phyloP scores from a whole-genome alignment of 2,888 invertebrate species.

The Ophion ventricosus region DNA sequence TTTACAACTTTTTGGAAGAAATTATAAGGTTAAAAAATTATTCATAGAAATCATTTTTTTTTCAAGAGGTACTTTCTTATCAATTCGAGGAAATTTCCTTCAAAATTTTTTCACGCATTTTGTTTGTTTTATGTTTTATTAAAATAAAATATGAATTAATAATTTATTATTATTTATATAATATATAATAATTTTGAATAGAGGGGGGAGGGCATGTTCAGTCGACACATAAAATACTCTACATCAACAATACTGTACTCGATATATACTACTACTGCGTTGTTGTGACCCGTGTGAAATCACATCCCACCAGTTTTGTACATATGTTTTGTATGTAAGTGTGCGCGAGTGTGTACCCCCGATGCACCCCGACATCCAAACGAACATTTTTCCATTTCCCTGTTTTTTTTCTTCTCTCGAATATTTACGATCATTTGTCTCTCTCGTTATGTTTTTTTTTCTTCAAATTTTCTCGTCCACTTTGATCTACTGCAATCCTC shows the following conservation, averaged over 20 bases:
- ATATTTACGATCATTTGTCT: neutral
- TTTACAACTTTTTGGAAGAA: too few species aligned
- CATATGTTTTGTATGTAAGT: conserved; percentile 83
- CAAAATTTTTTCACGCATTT: neutral
- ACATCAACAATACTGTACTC: conserved; percentile 55
- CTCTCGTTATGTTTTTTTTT: neutral
- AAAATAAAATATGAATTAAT: neutral
- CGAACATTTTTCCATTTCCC: neutral
- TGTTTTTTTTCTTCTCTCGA: neutral
- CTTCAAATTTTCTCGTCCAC: neutral
- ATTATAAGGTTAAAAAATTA: too few species aligned
- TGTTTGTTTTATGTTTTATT: neutral
- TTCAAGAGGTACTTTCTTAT: too few species aligned
- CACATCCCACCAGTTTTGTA: conserved; percentile 84
- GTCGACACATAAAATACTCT: conserved; percentile 18
- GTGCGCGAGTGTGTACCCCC: conserved; percentile 82
- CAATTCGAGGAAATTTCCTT: too few species aligned
- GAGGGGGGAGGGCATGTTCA: neutral
- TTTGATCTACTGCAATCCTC: conserved; percentile 10
- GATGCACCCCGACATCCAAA: conserved; percentile 71
- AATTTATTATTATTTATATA: neutral
- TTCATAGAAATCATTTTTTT: neutral
- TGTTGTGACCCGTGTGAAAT: conserved; percentile 93
- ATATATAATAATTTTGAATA: neutral
- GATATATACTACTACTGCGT: conserved; percentile 84